Evolutionary conservation across 2,113 vertebrate genomes (phyloP).

Genomic region (Asarcornis scutulata): DNA sequence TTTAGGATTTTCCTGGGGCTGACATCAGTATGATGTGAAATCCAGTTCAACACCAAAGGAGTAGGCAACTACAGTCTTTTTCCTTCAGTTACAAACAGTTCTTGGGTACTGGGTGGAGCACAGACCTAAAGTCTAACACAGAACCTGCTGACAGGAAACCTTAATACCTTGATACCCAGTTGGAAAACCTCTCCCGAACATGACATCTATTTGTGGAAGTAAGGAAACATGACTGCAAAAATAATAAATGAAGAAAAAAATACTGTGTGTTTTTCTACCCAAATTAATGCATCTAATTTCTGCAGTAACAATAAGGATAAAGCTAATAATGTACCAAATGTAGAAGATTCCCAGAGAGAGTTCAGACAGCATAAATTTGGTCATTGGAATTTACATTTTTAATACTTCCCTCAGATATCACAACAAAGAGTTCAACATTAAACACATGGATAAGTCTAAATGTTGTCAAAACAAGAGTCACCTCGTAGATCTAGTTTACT

Average conservation of each 20-base stretch:
- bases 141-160: background rate
- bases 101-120: background rate
- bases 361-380: background rate
- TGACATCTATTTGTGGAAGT: background rate
- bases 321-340: background rate
- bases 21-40: background rate
- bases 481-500: background rate
- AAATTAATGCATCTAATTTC: background rate
- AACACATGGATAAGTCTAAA: background rate
- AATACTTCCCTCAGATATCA: background rate
- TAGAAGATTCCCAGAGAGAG: background rate
- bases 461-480: background rate
- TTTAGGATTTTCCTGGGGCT: background rate
- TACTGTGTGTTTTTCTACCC: background rate
- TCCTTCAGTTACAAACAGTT: background rate
- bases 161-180: fast-evolving
- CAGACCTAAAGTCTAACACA: background rate
- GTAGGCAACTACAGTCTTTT: background rate
- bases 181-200: background rate
- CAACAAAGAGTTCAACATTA: background rate
- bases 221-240: background rate
- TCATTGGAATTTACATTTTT: background rate
- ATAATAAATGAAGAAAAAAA: background rate
- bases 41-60: background rate
- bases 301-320: background rate